Conservation (phyloP, 64 coral and sea anemone genomes). For the Acropora yongei region DNA sequence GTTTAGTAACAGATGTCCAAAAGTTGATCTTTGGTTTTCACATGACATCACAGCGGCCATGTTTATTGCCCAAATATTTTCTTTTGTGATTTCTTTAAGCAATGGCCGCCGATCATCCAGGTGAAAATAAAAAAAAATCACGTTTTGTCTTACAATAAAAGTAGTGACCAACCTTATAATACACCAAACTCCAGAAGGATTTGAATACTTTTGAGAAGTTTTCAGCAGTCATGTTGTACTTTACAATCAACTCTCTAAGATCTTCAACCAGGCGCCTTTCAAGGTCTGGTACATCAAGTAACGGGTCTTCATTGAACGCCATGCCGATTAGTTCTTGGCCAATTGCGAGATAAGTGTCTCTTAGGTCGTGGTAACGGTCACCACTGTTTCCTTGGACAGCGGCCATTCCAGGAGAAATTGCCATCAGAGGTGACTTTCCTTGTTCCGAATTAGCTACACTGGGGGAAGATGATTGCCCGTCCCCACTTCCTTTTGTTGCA, state of each 20-base stretch:
- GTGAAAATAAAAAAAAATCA: too few species aligned
- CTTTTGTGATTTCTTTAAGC: too few species aligned
- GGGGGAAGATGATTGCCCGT: background rate
- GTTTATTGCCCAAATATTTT: too few species aligned
- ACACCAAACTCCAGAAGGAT: background rate
- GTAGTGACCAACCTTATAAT: background rate
- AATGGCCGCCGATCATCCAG: too few species aligned
- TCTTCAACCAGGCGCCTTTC: background rate
- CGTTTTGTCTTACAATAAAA: too few species aligned
- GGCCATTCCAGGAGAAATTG: background rate
- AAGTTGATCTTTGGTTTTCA: too few species aligned
- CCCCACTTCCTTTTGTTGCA: background rate
- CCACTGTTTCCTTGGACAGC: background rate
- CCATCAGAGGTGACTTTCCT: background rate
- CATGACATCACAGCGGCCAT: too few species aligned
- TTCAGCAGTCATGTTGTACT: background rate
- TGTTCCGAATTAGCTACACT: background rate
- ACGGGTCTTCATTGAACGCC: background rate
- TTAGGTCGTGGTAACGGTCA: constrained; percentile 9
- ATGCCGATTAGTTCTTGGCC: background rate
- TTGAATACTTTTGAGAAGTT: background rate
- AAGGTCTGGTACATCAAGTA: background rate
- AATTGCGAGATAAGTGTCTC: background rate
- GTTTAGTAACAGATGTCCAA: too few species aligned
- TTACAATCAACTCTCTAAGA: background rate